Conservation (phyloP, 2,888 invertebrate genomes). For the Dascillus cervinus region DNA sequence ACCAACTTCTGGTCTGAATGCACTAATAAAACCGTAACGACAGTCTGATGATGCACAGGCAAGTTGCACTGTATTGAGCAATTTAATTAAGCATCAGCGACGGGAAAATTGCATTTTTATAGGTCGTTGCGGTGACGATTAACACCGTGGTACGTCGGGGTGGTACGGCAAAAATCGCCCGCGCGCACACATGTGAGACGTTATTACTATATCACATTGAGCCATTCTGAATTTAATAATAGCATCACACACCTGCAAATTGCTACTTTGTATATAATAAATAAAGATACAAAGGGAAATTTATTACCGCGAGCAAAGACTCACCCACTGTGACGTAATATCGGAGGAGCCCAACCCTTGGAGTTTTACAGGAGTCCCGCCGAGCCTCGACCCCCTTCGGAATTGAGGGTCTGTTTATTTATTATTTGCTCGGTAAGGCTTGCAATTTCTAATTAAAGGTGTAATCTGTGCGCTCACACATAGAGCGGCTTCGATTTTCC, state of each 20-base stretch:
- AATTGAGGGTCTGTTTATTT: no score
- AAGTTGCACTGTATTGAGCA: constrained; percentile 18
- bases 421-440: no score
- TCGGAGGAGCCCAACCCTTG: no score
- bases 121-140: constrained; percentile 18
- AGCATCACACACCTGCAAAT: constrained; percentile 7
- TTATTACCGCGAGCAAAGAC: no score
- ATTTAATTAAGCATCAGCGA: constrained; percentile 23
- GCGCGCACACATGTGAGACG: background rate
- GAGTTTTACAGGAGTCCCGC: no score
- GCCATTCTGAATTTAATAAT: constrained; percentile 10
- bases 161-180: background rate
- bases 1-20: background rate
- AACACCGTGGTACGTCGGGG: constrained; percentile 10
- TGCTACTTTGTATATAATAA: constrained; percentile 10
- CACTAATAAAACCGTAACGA: constrained; percentile 11
- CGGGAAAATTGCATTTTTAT: constrained; percentile 23
- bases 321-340: no score
- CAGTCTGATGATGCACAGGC: constrained; percentile 15
- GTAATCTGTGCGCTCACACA: no score
- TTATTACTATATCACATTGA: constrained; percentile 10
- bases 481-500: no score
- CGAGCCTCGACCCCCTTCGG: no score
- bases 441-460: no score
- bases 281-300: no score